These are phyloP conservation scores for Abrostola triplasia DNA, from an alignment of 2,888 invertebrate species.

Conservation along the genomic window DNA sequence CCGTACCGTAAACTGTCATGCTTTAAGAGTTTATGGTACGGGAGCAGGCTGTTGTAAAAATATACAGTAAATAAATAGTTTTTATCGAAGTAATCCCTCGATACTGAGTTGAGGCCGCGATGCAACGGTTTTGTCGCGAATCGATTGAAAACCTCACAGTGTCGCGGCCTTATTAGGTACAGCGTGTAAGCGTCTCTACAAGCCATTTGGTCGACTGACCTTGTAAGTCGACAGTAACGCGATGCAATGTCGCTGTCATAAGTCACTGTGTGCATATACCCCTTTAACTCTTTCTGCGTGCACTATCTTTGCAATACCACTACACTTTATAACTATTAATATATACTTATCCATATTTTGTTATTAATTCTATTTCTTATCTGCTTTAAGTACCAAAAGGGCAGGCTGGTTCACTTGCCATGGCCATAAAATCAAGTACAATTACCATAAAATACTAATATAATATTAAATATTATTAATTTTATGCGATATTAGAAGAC, in stretches of 20 bases:
- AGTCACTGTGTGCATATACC: constrained; percentile 1
- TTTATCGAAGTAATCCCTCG: background rate
- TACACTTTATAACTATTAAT: constrained; percentile 25
- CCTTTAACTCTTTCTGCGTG: constrained; percentile 7
- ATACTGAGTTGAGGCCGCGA: background rate
- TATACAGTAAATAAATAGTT: background rate
- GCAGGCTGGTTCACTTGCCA: constrained; percentile 50
- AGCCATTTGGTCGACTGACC: constrained; percentile 24
- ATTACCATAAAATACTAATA: constrained; percentile 52
- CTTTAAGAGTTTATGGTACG: too few species aligned
- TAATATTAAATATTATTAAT: too few species aligned
- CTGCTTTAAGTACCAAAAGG: constrained; percentile 38
- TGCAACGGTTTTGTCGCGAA: background rate
- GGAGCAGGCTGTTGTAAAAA: background rate
- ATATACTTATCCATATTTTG: constrained; percentile 33
- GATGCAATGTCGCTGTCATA: constrained; percentile 3
- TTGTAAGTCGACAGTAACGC: constrained; percentile 1
- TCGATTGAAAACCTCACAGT: constrained; percentile 1
- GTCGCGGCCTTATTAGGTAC: background rate
- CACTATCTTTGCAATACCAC: constrained; percentile 29
- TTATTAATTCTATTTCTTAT: constrained; percentile 48
- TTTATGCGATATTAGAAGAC: constrained; percentile 25
- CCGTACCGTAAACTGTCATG: too few species aligned
- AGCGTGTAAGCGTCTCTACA: background rate
- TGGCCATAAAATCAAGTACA: constrained; percentile 47